Percentiles rank a stretch among this genome's conserved stretches.
These are phyloP conservation scores for Microcebus jonahi DNA, from an alignment of 2,113 vertebrate species.

Conservation along the genomic window DNA sequence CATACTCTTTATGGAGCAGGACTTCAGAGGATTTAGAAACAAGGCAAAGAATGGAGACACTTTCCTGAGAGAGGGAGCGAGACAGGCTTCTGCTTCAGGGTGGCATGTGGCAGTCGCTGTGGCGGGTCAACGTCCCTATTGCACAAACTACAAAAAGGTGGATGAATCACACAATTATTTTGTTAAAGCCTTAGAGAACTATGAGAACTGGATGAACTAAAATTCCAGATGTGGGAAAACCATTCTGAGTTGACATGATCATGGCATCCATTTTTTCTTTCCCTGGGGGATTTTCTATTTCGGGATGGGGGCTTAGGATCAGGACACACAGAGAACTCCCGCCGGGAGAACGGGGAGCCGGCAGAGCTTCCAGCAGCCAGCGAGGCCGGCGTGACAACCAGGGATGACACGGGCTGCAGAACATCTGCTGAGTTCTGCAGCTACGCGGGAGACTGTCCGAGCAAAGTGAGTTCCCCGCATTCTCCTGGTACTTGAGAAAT, in stretches of 20 bases:
- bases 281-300: neutral
- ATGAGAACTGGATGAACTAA: neutral
- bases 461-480: neutral
- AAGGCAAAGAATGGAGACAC: fast-evolving
- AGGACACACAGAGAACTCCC: too few species aligned
- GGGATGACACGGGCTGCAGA: neutral
- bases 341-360: neutral
- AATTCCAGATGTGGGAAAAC: neutral
- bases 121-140: neutral
- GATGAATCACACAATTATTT: neutral
- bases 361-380: neutral
- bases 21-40: neutral
- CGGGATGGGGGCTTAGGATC: neutral
- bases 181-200: neutral
- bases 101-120: too few species aligned
- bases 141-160: neutral
- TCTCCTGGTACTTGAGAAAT: neutral
- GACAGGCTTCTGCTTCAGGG: neutral
- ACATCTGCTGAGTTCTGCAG: neutral
- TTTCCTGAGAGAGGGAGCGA: neutral
- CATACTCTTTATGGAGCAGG: fast-evolving
- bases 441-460: neutral
- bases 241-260: neutral
- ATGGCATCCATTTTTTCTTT: fast-evolving
- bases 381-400: fast-evolving